Evolutionary conservation across 2,888 invertebrate species (phyloP).

Genomic region (Zygogramma bicolorata): DNA sequence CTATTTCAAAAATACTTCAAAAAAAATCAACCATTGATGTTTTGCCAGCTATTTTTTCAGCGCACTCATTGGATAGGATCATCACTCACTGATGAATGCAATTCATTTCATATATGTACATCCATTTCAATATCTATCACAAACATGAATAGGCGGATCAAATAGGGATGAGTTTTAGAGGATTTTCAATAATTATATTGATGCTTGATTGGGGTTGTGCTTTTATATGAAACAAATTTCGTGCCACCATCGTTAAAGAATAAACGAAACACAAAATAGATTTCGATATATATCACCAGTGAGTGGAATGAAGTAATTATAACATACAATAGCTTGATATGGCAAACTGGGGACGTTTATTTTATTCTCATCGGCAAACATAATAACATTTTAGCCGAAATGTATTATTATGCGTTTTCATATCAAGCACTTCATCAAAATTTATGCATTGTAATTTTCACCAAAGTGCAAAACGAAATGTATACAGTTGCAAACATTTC

Average conservation of each 20-base stretch:
- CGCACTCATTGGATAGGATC: too few relatives aligned
- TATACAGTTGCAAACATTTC: constrained; percentile 9
- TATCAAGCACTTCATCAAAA: constrained; percentile 34
- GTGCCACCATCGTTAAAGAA: background rate
- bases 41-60: too few relatives aligned
- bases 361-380: constrained; percentile 32
- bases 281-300: constrained; percentile 24
- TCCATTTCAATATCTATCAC: background rate
- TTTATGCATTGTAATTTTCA: constrained; percentile 32
- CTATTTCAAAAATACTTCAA: too few relatives aligned
- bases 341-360: constrained; percentile 27
- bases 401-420: constrained; percentile 25
- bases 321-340: constrained; percentile 16
- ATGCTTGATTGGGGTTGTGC: background rate
- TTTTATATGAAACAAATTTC: background rate
- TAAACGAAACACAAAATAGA: background rate
- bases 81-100: too few relatives aligned
- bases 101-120: too few relatives aligned
- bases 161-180: background rate
- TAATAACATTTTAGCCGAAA: constrained; percentile 27
- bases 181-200: background rate
- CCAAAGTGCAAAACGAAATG: constrained; percentile 15
- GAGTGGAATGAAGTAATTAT: constrained; percentile 28
- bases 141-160: too few relatives aligned
- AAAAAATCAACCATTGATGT: too few relatives aligned